Percentiles rank a stretch among this genome's conserved stretches.
Conservation (phyloP, 2,888 invertebrate genomes). For the Agriopis aurantiaria region DNA sequence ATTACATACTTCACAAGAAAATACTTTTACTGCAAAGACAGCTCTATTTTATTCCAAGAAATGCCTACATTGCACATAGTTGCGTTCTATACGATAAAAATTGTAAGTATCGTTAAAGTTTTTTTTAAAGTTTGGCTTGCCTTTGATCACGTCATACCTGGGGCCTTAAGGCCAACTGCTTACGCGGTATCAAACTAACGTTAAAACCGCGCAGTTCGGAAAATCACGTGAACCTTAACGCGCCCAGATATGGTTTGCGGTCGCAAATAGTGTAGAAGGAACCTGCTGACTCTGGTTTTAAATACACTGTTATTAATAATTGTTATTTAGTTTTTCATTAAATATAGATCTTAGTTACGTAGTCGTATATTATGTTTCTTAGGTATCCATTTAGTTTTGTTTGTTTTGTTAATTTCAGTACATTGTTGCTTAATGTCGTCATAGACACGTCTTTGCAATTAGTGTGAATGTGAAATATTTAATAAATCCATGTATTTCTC, state of each 20-base stretch:
- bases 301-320: no score
- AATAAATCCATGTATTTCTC: neutral
- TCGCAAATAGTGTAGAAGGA: no score
- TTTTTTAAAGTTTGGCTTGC: neutral
- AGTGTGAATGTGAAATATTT: neutral
- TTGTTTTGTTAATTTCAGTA: conserved; percentile 5
- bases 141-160: neutral
- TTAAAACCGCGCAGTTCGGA: no score
- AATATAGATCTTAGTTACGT: neutral
- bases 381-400: neutral
- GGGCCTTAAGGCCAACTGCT: no score
- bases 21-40: neutral
- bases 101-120: neutral
- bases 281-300: no score
- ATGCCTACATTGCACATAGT: neutral
- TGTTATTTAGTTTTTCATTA: no score
- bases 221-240: no score
- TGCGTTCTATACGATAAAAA: neutral
- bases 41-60: neutral
- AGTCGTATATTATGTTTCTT: neutral
- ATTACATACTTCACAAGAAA: neutral
- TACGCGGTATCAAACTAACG: no score
- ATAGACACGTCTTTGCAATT: conserved; percentile 18
- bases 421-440: conserved; percentile 8
- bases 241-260: no score